Evolutionary conservation across 1,140 invertebrate species (phyloP).

Genomic region (Trichoplusia ni): DNA sequence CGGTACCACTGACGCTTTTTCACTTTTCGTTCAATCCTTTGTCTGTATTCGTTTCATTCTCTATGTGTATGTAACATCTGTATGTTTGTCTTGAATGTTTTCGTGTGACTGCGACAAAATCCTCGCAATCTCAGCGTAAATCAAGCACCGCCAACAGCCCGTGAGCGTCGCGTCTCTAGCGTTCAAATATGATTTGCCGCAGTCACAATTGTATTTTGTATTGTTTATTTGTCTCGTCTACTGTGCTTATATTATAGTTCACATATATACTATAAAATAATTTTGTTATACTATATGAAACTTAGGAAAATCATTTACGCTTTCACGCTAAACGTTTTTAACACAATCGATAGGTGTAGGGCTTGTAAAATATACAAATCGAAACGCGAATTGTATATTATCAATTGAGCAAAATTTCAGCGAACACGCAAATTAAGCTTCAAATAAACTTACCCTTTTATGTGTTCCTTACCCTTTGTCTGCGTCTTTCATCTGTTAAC

Average conservation of each 20-base stretch:
- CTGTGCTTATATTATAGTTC: slow-evolving; percentile 80
- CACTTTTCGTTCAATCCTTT: slow-evolving; percentile 78
- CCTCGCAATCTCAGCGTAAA: slow-evolving; percentile 41
- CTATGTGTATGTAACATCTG: slow-evolving; percentile 83
- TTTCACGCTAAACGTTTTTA: slow-evolving; percentile 79
- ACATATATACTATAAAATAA: slow-evolving; percentile 72
- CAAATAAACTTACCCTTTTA: slow-evolving; percentile 81
- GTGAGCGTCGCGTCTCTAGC: slow-evolving; percentile 39
- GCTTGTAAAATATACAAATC: slow-evolving; percentile 69
- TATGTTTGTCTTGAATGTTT: slow-evolving; percentile 83
- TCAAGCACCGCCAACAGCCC: slow-evolving; percentile 33
- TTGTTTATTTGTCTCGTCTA: slow-evolving; percentile 82
- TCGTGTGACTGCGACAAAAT: slow-evolving; percentile 73
- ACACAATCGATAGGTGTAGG: slow-evolving; percentile 73
- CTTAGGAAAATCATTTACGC: slow-evolving; percentile 81
- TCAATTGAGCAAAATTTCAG: slow-evolving; percentile 75
- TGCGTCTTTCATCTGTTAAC: slow-evolving; percentile 84
- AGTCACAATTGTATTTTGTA: slow-evolving; percentile 72
- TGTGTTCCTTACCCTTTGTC: slow-evolving; percentile 84
- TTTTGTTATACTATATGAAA: slow-evolving; percentile 72
- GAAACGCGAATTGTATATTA: slow-evolving; percentile 69
- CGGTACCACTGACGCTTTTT: slow-evolving; percentile 73
- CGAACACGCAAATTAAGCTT: slow-evolving; percentile 80
- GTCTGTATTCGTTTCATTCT: slow-evolving; percentile 82
- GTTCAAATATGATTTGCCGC: slow-evolving; percentile 61